phyloP scores from a whole-genome alignment of 2,888 invertebrate genomes.

The Eurytoma adleriae region DNA sequence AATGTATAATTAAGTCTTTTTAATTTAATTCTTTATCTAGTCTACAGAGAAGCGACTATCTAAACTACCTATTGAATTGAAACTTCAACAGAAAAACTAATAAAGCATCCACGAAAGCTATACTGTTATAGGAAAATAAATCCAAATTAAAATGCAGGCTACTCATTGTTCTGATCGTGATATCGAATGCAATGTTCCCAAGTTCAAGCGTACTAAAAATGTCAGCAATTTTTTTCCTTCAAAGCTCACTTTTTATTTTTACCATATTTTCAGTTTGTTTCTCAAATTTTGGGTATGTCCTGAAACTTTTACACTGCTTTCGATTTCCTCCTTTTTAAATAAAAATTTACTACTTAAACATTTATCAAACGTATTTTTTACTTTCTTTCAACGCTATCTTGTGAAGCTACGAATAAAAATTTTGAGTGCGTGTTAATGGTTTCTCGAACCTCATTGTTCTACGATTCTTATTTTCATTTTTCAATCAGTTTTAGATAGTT shows the following conservation, averaged over 20 bases:
- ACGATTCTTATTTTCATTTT: slow-evolving; percentile 4
- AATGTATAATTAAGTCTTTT: no score
- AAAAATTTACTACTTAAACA: slow-evolving; percentile 15
- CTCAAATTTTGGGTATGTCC: not conserved
- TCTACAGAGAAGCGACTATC: no score
- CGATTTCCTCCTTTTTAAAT: slow-evolving; percentile 9
- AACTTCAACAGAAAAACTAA: slow-evolving; percentile 16
- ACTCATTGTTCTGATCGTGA: slow-evolving; percentile 25
- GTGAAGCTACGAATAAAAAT: slow-evolving; percentile 22
- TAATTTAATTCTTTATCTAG: no score
- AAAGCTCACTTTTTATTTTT: not conserved
- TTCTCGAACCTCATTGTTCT: not conserved
- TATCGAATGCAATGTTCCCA: slow-evolving; percentile 34
- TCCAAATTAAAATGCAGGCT: slow-evolving; percentile 5
- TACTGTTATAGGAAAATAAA: slow-evolving; percentile 4
- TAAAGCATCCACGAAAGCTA: slow-evolving; percentile 1
- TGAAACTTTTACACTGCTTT: slow-evolving; percentile 10
- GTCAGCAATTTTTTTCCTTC: slow-evolving; percentile 3
- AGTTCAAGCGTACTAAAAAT: slow-evolving; percentile 26
- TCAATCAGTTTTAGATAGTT: slow-evolving; percentile 27
- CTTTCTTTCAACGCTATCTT: slow-evolving; percentile 28
- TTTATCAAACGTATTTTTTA: slow-evolving; percentile 35
- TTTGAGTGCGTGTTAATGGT: not conserved
- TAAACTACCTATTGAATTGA: slow-evolving; percentile 24
- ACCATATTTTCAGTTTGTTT: not conserved